Percentiles rank a stretch among this genome's conserved stretches.
Evolutionary conservation across 2,113 vertebrate species (phyloP).

Genomic region (Dicentrarchus labrax): DNA sequence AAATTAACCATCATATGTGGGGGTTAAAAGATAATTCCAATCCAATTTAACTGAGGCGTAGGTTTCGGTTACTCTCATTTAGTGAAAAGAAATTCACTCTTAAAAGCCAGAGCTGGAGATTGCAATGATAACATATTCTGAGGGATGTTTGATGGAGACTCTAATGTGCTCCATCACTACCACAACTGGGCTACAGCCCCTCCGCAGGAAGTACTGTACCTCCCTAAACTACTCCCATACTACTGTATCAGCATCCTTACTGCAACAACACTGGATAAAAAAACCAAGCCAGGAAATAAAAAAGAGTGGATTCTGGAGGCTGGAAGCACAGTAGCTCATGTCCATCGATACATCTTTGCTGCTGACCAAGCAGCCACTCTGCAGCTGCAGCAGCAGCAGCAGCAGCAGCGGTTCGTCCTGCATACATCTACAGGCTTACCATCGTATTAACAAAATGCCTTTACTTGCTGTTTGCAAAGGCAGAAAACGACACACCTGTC

Average conservation of each 20-base stretch:
- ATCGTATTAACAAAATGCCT: slow-evolving; percentile 34
- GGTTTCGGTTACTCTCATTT: background rate
- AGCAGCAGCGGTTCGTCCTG: slow-evolving; percentile 42
- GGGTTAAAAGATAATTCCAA: background rate
- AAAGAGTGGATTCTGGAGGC: slow-evolving; percentile 48
- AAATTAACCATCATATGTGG: slow-evolving; percentile 13
- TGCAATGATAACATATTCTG: slow-evolving; percentile 30
- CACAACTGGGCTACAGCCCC: slow-evolving; percentile 9
- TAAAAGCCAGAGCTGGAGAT: slow-evolving; percentile 29
- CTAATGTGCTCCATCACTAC: background rate
- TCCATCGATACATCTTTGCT: slow-evolving; percentile 61
- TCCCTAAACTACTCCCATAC: slow-evolving; percentile 40
- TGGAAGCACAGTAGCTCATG: slow-evolving; percentile 44
- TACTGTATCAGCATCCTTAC: slow-evolving; percentile 30
- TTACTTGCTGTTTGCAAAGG: background rate
- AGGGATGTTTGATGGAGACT: background rate
- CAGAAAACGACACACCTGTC: slow-evolving; percentile 58
- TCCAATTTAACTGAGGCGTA: background rate
- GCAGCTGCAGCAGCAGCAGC: slow-evolving; percentile 59
- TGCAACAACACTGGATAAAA: slow-evolving; percentile 43
- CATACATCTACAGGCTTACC: slow-evolving; percentile 7
- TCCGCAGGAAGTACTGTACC: slow-evolving; percentile 30
- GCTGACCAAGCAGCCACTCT: slow-evolving; percentile 75
- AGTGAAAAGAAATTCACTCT: slow-evolving; percentile 24
- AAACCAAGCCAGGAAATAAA: slow-evolving; percentile 37